Evolutionary conservation across 30 jellyfish, hydroid and myxozoan species (phyloP), one percentile per base, ranked within the genome.

Genomic region (Aurelia aurita complex sp. Pacific): DNA sequence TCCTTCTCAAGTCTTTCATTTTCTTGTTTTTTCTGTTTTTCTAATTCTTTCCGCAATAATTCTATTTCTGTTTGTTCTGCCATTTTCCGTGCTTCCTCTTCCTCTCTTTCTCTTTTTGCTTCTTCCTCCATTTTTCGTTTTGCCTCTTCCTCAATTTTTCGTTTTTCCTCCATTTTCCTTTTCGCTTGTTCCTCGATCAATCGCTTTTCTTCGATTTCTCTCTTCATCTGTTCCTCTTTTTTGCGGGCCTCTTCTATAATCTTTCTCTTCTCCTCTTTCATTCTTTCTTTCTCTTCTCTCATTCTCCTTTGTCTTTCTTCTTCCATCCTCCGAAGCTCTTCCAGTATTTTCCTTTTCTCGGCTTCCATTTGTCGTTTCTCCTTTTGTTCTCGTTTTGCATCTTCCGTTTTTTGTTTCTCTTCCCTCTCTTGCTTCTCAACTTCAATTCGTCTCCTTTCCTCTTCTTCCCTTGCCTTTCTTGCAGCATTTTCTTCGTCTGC

Each of bases 1-100:
- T 79, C 89, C 15, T 65, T 79, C 5, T 63, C 79, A 40, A 42
- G 81, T 66, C 81, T 67, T 68, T 79, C 89, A 46, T 46, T 79
- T 19, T 79, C 89, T 15, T 38, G 57, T 29, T 50, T 68, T 81
- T 79, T 79, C 70, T 79, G 81, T 17, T 17, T 17, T 66, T 79
- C 89, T 42, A 64, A 64, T 16, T 79, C 89, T 65, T 79, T 67
- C 42, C 81, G 18, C 35, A 64, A n/a, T 16, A 57, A 10, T 51
- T 79, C 81, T 23, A 79, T 74, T 46, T 67, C 81, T 35, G 38
- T 10, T 38, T 54, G 18, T 64, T 81, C 90, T 33, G 70, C 83
- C 64, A 13, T 69, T 19, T 55, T 68, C 74, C 43, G 63, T 35
- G 19, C 13, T 10, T 36, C 57, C 18, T 71, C 81, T 29, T 29